Conservation (phyloP, 2,888 invertebrate species). For the Schizaphis graminum region DNA sequence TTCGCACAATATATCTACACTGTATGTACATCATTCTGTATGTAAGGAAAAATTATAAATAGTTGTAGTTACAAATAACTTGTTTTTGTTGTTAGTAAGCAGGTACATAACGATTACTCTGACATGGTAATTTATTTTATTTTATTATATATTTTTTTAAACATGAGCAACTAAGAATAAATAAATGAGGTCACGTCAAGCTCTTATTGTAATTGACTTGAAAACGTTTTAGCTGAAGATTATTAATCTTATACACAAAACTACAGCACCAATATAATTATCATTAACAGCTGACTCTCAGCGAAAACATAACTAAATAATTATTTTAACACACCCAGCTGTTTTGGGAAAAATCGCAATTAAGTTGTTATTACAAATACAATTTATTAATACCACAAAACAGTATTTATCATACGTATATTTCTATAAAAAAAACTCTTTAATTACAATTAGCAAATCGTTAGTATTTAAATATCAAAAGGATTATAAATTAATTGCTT, state of each 20-base stretch:
- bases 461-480: background rate
- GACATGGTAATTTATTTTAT: conserved; percentile 18
- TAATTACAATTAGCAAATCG: background rate
- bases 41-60: conserved; percentile 21
- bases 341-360: background rate
- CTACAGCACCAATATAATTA: background rate
- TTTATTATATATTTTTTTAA: background rate
- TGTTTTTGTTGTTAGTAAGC: background rate
- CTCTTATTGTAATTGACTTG: conserved; percentile 34
- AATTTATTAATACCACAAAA: background rate
- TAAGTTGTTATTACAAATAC: background rate
- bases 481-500: background rate
- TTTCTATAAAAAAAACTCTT: background rate
- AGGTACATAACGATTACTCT: background rate
- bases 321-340: background rate
- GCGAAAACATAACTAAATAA: background rate
- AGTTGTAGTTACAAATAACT: conserved; percentile 10
- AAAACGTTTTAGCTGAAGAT: conserved; percentile 14
- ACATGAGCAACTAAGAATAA: conserved; percentile 7
- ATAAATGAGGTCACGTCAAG: conserved; percentile 42
- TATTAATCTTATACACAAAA: background rate
- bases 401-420: background rate
- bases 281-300: background rate
- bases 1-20: background rate
- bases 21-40: background rate